These are phyloP conservation scores for Lithobates pipiens DNA, from an alignment of 2,797 vertebrate species.

Conservation along the genomic window DNA sequence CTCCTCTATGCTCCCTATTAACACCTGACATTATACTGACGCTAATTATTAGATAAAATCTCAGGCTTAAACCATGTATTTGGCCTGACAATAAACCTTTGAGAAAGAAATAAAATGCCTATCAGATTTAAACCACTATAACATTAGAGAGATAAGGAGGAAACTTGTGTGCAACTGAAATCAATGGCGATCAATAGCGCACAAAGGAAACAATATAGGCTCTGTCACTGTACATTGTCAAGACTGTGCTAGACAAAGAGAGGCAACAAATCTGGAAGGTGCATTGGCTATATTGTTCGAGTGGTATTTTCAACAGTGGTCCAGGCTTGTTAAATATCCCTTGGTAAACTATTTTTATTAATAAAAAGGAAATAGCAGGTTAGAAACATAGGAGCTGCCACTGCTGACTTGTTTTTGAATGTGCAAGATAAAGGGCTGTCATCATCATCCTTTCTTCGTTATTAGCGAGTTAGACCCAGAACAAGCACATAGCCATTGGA, in stretches of 20 bases:
- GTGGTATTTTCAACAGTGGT: not conserved
- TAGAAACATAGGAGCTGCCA: no score
- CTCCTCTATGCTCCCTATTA: not conserved
- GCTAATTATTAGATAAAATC: not conserved
- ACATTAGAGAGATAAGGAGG: conserved; percentile 61
- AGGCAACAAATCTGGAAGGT: not conserved
- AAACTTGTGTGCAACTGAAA: conserved; percentile 59
- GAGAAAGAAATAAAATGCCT: not conserved
- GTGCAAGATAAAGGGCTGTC: no score
- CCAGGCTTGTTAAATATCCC: not conserved
- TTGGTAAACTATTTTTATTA: not conserved
- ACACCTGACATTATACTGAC: not conserved
- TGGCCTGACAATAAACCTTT: not conserved
- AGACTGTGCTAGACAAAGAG: not conserved
- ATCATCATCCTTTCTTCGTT: no score
- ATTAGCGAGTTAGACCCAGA: no score
- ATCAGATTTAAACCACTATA: conserved; percentile 44
- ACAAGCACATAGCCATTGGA: no score
- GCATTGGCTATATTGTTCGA: not conserved
- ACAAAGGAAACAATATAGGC: conserved; percentile 10
- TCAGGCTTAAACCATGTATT: not conserved
- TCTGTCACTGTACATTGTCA: conserved; percentile 2
- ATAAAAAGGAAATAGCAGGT: not conserved
- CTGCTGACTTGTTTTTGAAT: no score
- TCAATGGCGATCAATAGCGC: conserved; percentile 13